phyloP scores from a whole-genome alignment of 2,113 vertebrate genomes.

The Hiodon tergisus region DNA sequence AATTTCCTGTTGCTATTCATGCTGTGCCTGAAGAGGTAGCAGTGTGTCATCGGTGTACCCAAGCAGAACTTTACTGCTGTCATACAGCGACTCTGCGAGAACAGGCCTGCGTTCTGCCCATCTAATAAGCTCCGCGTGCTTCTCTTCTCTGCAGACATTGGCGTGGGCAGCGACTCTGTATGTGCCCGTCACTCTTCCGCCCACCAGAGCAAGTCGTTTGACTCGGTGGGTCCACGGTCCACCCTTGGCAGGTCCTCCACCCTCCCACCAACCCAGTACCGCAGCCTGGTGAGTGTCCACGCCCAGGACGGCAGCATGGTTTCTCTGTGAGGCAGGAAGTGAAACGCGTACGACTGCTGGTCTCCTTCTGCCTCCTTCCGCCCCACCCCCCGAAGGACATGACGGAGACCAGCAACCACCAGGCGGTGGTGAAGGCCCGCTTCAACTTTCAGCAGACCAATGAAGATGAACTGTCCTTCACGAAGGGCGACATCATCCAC shows the following conservation, averaged over 20 bases:
- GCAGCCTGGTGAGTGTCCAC: constrained; percentile 83
- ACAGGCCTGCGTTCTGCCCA: too few species aligned
- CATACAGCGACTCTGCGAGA: too few species aligned
- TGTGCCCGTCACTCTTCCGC: constrained; percentile 71
- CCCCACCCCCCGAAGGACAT: constrained; percentile 74
- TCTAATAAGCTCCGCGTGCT: too few species aligned
- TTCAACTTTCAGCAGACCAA: constrained; percentile 94
- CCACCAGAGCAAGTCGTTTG: constrained; percentile 88
- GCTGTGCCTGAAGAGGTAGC: too few species aligned
- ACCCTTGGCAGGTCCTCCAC: constrained; percentile 76
- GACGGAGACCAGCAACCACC: constrained; percentile 82
- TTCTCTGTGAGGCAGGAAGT: background rate
- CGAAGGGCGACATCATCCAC: constrained; percentile 89
- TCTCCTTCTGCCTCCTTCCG: background rate
- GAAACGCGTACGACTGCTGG: background rate
- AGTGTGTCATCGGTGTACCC: too few species aligned
- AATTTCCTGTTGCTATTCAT: too few species aligned
- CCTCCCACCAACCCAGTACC: constrained; percentile 83
- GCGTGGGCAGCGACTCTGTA: constrained; percentile 72
- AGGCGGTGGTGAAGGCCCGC: constrained; percentile 84
- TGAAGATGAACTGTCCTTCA: constrained; percentile 92
- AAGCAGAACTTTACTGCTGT: too few species aligned
- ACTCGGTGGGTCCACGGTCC: constrained; percentile 83
- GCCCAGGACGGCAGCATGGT: background rate
- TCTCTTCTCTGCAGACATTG: constrained; percentile 59